Percentiles rank a stretch among this genome's conserved stretches.
phyloP scores from a whole-genome alignment of 1,140 invertebrate species.

The Agrypnia vestita region DNA sequence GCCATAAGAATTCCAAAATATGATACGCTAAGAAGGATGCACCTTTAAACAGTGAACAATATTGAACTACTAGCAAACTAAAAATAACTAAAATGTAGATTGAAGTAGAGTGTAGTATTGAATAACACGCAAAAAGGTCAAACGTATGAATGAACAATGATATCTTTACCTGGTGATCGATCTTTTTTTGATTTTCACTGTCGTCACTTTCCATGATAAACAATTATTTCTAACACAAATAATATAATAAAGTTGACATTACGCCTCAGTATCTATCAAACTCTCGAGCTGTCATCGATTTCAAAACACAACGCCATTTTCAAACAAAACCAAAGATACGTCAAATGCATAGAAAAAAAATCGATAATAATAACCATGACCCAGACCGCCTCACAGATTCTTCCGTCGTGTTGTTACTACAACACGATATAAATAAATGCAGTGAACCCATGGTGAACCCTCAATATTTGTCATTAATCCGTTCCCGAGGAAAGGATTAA shows the following conservation, averaged over 20 bases:
- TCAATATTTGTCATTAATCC: no score
- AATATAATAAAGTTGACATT: conserved; percentile 2
- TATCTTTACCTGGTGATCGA: conserved; percentile 17
- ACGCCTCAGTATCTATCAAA: conserved; percentile 10
- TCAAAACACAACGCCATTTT: conserved; percentile 55
- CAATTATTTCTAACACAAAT: conserved; percentile 16
- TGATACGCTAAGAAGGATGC: background rate
- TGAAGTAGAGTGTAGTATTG: conserved; percentile 32
- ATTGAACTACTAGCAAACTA: conserved; percentile 53
- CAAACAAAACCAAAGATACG: conserved; percentile 26
- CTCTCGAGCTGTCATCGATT: conserved; percentile 48
- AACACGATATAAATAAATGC: no score
- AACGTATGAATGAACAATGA: conserved; percentile 6
- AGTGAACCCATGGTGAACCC: no score
- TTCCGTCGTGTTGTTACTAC: no score
- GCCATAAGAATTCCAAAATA: conserved; percentile 8
- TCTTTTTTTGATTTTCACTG: background rate
- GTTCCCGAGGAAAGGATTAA: no score
- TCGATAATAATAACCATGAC: no score
- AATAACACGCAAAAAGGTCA: conserved; percentile 51
- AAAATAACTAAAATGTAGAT: conserved; percentile 59
- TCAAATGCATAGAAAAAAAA: background rate
- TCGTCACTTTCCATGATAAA: conserved; percentile 19
- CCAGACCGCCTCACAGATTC: no score
- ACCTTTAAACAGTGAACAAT: conserved; percentile 47